A percentile compares a stretch with the other conserved stretches of the same genome.
Evolutionary conservation across 2,888 invertebrate genomes (phyloP).

Genomic region (Trichopoda pennipes): DNA sequence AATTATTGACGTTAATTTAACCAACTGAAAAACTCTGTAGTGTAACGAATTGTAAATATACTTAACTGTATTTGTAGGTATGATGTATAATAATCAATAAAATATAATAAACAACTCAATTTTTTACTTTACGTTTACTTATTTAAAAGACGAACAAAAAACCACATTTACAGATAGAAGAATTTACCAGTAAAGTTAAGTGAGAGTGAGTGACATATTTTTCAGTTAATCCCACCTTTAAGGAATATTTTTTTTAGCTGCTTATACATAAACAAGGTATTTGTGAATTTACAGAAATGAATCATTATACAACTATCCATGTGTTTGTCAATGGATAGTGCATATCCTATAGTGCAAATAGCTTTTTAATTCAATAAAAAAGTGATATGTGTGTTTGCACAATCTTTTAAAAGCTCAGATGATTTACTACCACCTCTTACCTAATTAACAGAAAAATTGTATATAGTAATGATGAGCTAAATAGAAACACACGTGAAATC

Average conservation of each 20-base stretch:
- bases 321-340: constrained; percentile 10
- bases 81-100: too few species aligned
- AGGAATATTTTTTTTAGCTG: constrained; percentile 67
- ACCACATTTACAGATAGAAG: constrained; percentile 61
- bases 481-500: constrained; percentile 6
- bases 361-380: constrained; percentile 62
- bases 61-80: too few species aligned
- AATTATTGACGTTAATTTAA: too few species aligned
- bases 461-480: not conserved
- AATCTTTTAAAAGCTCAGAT: constrained; percentile 44
- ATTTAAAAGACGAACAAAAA: too few species aligned
- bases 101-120: too few species aligned
- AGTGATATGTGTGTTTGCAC: constrained; percentile 16
- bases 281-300: constrained; percentile 25
- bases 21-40: too few species aligned
- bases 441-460: too few species aligned
- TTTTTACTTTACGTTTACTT: too few species aligned
- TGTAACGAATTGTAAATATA: too few species aligned
- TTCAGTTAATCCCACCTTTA: constrained; percentile 71
- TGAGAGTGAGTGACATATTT: constrained; percentile 71
- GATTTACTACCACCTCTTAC: constrained; percentile 20
- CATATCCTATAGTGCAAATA: not conserved
- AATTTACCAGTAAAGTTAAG: constrained; percentile 68
- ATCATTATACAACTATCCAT: constrained; percentile 26
- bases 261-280: constrained; percentile 51